phyloP scores from a whole-genome alignment of 2,113 vertebrate genomes.

The Puffinus mauretanicus region DNA sequence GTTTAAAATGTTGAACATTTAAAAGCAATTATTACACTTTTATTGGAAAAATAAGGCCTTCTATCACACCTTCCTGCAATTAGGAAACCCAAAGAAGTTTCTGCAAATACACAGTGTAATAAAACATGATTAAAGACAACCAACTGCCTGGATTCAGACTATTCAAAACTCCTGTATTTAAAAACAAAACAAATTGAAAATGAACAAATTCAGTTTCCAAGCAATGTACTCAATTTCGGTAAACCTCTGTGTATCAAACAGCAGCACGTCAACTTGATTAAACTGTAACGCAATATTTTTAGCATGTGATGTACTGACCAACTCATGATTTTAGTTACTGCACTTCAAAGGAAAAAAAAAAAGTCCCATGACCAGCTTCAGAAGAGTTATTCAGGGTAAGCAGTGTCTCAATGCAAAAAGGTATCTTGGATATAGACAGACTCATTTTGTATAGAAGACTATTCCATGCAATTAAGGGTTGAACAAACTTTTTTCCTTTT shows the following conservation, averaged over 20 bases:
- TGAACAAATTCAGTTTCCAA: background rate
- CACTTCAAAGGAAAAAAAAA: background rate
- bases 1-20: background rate
- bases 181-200: background rate
- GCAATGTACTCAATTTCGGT: background rate
- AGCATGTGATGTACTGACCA: conserved; percentile 17
- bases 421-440: background rate
- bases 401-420: background rate
- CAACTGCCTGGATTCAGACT: background rate
- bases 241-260: background rate
- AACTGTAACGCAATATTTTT: background rate
- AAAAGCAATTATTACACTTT: background rate
- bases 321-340: background rate
- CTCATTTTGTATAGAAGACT: background rate
- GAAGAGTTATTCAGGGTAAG: background rate
- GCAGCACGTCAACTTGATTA: background rate
- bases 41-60: background rate
- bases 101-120: background rate
- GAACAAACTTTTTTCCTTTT: background rate
- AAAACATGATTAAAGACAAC: background rate
- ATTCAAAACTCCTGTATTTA: background rate
- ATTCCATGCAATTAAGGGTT: background rate
- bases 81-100: background rate
- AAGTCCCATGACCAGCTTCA: background rate
- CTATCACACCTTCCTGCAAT: background rate